A percentile compares a stretch with the other conserved stretches of the same genome.
phyloP scores from a whole-genome alignment of 2,797 vertebrate species.

The Rhabdomys pumilio region DNA sequence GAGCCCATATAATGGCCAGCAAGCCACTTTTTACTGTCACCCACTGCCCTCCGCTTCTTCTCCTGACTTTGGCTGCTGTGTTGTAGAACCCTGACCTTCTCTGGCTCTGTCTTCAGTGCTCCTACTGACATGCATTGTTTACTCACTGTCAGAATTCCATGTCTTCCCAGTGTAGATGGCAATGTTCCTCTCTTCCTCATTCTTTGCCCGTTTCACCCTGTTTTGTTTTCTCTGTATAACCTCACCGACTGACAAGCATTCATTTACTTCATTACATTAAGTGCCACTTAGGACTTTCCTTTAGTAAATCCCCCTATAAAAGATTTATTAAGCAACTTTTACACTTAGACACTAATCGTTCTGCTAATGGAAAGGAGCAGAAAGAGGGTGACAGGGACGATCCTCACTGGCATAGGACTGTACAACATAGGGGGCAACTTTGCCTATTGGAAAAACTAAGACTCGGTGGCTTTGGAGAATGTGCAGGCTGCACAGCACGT shows the following conservation, averaged over 20 bases:
- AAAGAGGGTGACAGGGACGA: neutral
- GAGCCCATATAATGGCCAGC: neutral
- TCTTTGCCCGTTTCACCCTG: neutral
- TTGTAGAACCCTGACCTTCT: neutral
- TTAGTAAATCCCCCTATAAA: neutral
- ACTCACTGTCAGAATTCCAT: neutral
- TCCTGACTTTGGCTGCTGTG: neutral
- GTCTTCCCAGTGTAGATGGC: neutral
- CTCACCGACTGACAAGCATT: neutral
- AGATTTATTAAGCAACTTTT: neutral
- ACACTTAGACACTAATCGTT: neutral
- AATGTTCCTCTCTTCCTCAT: neutral
- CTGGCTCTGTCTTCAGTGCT: neutral
- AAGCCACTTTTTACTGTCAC: neutral
- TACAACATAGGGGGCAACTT: neutral
- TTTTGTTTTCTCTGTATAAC: neutral
- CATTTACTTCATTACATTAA: neutral
- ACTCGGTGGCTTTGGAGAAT: neutral
- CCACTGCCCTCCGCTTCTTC: neutral
- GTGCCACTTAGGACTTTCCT: neutral
- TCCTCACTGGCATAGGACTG: neutral
- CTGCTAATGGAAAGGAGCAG: neutral
- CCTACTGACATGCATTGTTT: neutral
- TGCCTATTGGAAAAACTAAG: neutral
- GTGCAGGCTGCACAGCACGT: neutral